Evolutionary conservation across 2,113 vertebrate species (phyloP).

Genomic region (Beaufortia kweichowensis): DNA sequence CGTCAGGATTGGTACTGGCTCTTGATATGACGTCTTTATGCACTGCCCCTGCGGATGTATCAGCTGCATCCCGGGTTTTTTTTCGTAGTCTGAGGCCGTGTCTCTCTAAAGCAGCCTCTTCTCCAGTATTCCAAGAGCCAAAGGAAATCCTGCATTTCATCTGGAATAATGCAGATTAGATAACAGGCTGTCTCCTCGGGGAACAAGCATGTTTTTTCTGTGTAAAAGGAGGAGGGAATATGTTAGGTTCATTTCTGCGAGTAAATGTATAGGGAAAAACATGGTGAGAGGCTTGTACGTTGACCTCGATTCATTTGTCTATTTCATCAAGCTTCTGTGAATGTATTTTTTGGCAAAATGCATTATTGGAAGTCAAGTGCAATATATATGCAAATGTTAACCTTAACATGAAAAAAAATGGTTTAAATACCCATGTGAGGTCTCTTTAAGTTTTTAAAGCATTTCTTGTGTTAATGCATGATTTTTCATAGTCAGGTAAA

Average conservation of each 20-base stretch:
- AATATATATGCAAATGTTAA: too few species aligned
- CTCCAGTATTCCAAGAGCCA: conserved; percentile 25
- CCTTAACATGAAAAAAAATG: too few species aligned
- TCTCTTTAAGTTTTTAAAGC: too few species aligned
- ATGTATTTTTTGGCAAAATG: background rate
- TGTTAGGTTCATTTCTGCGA: background rate
- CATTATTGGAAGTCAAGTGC: too few species aligned
- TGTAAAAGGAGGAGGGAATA: conserved; percentile 2
- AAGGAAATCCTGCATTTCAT: conserved; percentile 52
- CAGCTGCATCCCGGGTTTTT: conserved; percentile 31
- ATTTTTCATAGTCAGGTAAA: too few species aligned
- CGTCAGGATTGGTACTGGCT: conserved; percentile 45
- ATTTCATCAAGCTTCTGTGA: background rate
- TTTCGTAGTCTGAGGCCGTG: background rate
- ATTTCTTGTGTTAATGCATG: too few species aligned
- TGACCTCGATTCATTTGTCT: background rate
- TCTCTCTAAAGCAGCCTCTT: conserved; percentile 36
- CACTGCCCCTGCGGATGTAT: conserved; percentile 24
- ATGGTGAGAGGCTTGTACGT: background rate
- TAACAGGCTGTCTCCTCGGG: conserved; percentile 27
- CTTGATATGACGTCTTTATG: conserved; percentile 42
- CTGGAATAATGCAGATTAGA: conserved; percentile 51
- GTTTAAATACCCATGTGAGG: too few species aligned
- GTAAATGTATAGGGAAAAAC: background rate
- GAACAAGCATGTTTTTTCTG: background rate